Percentiles rank a stretch among this genome's conserved stretches.
Evolutionary conservation across 1,140 invertebrate species (phyloP).

Genomic region (Paralvinella palmiformis): DNA sequence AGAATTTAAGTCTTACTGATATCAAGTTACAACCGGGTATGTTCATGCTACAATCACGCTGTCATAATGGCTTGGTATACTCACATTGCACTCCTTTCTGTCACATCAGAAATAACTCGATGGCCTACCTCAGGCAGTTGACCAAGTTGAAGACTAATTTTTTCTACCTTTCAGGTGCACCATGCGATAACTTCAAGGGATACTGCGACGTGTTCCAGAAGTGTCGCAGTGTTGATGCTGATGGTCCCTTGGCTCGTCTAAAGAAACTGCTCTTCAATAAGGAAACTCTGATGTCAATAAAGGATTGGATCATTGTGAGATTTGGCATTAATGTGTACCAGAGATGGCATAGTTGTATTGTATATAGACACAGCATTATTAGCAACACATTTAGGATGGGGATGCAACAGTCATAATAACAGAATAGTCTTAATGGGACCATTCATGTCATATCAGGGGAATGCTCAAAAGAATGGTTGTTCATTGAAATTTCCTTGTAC

Average conservation of each 20-base stretch:
- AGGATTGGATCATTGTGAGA: constrained; percentile 47
- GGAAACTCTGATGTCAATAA: constrained; percentile 64
- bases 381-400: too few relatives aligned
- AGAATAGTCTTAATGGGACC: too few relatives aligned
- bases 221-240: constrained; percentile 94
- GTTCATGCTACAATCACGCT: too few relatives aligned
- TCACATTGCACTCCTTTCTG: too few relatives aligned
- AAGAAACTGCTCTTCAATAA: constrained; percentile 94
- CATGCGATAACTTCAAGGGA: constrained; percentile 90
- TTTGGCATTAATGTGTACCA: constrained; percentile 56
- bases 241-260: constrained; percentile 90
- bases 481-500: background rate
- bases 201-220: constrained; percentile 99
- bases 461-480: background rate
- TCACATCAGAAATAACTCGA: too few relatives aligned
- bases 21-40: constrained; percentile 6
- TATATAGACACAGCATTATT: too few relatives aligned
- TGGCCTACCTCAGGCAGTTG: too few relatives aligned
- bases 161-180: constrained; percentile 76
- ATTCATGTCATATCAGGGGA: too few relatives aligned
- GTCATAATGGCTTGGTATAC: too few relatives aligned
- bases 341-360: too few relatives aligned
- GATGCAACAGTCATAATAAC: too few relatives aligned
- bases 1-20: background rate
- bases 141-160: background rate